Conservation (phyloP, 2,113 vertebrate genomes). For the Perccottus glenii region DNA sequence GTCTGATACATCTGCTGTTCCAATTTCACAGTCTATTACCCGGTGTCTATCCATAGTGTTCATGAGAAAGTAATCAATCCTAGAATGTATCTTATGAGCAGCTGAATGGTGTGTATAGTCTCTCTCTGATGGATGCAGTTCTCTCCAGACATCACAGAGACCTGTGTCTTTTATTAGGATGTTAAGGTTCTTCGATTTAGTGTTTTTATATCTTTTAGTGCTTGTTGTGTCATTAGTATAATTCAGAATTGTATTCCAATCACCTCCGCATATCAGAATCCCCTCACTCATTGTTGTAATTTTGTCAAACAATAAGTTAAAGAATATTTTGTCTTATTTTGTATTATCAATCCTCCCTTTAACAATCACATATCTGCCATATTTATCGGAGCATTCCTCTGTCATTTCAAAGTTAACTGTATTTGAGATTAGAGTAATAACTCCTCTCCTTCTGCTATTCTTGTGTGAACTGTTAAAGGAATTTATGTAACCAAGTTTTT, state of each 20-base stretch:
- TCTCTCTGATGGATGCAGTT: background rate
- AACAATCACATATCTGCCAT: background rate
- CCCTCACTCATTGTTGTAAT: background rate
- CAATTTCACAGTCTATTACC: background rate
- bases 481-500: background rate
- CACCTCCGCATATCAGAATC: background rate
- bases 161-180: background rate
- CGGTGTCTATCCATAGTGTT: background rate
- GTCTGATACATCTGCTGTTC: background rate
- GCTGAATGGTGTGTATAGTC: background rate
- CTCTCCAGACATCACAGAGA: background rate
- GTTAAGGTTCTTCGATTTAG: background rate
- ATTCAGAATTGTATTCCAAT: background rate
- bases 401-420: background rate
- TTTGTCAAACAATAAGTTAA: background rate
- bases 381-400: background rate
- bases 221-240: background rate
- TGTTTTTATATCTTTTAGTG: background rate
- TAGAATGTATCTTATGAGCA: background rate
- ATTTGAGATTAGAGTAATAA: background rate
- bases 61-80: constrained; percentile 1
- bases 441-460: background rate
- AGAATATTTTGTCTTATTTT: background rate
- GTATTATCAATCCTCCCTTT: background rate
- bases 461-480: background rate